phyloP scores from a whole-genome alignment of 1,140 invertebrate genomes.

The Anoplophora glabripennis region DNA sequence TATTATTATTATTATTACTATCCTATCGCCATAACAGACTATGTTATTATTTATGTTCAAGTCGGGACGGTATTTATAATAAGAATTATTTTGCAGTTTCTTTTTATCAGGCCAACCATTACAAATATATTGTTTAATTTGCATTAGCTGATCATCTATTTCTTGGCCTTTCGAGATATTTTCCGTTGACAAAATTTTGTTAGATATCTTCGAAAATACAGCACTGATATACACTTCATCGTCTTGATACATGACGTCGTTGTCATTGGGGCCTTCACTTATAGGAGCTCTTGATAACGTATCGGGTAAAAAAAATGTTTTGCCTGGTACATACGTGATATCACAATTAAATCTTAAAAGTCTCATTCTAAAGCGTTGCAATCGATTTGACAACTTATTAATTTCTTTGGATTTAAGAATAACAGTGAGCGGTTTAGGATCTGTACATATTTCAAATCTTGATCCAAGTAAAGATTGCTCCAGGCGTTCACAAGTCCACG shows the following conservation, averaged over 20 bases:
- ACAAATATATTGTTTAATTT: too few species aligned
- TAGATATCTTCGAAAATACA: too few species aligned
- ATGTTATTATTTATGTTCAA: background rate
- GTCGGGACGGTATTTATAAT: background rate
- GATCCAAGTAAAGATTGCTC: too few species aligned
- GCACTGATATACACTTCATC: too few species aligned
- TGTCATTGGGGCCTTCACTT: too few species aligned
- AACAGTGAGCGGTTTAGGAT: conserved; percentile 11
- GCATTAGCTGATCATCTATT: background rate
- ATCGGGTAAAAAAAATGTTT: background rate
- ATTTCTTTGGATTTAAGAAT: background rate
- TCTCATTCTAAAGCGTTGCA: conserved; percentile 29
- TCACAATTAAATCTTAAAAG: conserved; percentile 41
- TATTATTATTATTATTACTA: too few species aligned
- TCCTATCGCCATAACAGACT: background rate
- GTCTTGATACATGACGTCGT: too few species aligned
- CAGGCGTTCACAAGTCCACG: background rate
- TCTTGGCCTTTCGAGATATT: too few species aligned
- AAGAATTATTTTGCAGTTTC: background rate
- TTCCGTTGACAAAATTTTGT: too few species aligned
- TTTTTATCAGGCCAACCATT: background rate
- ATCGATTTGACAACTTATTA: background rate
- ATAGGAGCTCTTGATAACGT: background rate
- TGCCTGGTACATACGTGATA: conserved; percentile 36
- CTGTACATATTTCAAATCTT: too few species aligned